These are phyloP conservation scores for Aythya baeri DNA, from an alignment of 2,113 vertebrate genomes.

Conservation along the genomic window DNA sequence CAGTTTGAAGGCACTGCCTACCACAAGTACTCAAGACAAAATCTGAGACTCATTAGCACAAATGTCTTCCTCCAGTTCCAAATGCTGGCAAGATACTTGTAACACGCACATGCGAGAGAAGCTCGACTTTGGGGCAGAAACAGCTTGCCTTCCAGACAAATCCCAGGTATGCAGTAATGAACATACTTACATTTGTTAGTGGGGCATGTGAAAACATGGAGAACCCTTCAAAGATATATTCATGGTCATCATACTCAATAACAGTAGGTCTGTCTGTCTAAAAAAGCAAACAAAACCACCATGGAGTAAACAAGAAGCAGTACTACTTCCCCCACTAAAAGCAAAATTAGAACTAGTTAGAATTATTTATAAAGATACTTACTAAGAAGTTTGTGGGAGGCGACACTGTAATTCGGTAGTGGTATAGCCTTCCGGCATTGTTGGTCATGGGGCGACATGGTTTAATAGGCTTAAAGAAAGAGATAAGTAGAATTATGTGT, in stretches of 20 bases:
- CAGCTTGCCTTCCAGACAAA: neutral
- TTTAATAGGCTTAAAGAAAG: constrained; percentile 83
- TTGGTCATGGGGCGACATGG: constrained; percentile 93
- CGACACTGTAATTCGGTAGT: constrained; percentile 97
- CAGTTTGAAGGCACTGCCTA: neutral
- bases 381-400: constrained; percentile 99
- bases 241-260: constrained; percentile 97
- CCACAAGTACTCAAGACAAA: constrained; percentile 15
- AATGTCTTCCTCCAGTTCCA: neutral
- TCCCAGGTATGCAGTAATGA: neutral
- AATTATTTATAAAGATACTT: constrained; percentile 55
- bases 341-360: neutral
- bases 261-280: constrained; percentile 97
- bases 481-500: constrained; percentile 30
- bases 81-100: neutral
- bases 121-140: neutral
- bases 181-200: constrained; percentile 88
- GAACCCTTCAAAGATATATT: constrained; percentile 99
- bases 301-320: neutral
- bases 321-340: neutral
- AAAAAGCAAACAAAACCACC: constrained; percentile 46
- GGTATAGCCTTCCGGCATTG: constrained; percentile 93
- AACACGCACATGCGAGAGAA: neutral
- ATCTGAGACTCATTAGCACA: constrained; percentile 32
- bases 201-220: constrained; percentile 96